phyloP scores from a whole-genome alignment of 2,888 invertebrate genomes.

The Ommatoiulus sabulosus region DNA sequence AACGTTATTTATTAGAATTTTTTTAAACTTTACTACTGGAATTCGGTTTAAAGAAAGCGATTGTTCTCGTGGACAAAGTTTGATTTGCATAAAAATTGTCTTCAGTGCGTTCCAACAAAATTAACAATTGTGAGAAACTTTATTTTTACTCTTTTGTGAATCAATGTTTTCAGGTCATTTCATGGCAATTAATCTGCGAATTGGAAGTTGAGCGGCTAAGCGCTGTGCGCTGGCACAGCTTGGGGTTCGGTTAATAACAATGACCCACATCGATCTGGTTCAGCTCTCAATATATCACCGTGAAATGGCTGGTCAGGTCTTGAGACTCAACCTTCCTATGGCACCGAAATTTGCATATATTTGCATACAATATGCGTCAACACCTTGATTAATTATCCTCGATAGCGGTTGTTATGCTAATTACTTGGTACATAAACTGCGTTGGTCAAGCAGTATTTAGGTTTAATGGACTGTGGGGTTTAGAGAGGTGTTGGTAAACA shows the following conservation, averaged over 20 bases:
- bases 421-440: background rate
- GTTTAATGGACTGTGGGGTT: background rate
- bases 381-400: background rate
- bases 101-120: background rate
- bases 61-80: background rate
- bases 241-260: background rate
- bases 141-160: background rate
- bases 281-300: background rate
- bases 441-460: background rate
- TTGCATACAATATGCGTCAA: constrained; percentile 4
- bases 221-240: background rate
- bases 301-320: too few species aligned
- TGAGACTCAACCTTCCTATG: background rate
- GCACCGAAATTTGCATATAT: background rate
- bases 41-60: background rate
- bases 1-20: too few species aligned
- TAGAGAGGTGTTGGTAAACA: background rate
- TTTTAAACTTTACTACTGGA: too few species aligned
- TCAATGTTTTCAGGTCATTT: constrained; percentile 22
- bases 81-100: constrained; percentile 27
- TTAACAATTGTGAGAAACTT: constrained; percentile 22
- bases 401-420: background rate
- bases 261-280: background rate
- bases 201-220: background rate
- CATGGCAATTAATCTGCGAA: background rate